Evolutionary conservation across 2,113 vertebrate genomes (phyloP).

Genomic region (Serilophus lunatus): DNA sequence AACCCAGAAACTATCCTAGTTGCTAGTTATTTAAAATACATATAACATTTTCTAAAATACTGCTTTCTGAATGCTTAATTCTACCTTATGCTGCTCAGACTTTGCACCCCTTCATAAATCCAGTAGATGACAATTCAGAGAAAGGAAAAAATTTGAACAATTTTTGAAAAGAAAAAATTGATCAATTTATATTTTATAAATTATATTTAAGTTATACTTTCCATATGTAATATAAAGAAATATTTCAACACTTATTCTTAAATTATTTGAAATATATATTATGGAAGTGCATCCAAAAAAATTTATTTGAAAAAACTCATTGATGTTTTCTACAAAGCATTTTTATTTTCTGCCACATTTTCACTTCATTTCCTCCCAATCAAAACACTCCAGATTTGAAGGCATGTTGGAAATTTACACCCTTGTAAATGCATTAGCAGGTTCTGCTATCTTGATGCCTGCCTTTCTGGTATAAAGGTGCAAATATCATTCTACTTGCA

Average conservation of each 20-base stretch:
- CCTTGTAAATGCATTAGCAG: background rate
- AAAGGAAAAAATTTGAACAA: background rate
- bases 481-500: background rate
- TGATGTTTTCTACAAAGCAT: background rate
- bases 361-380: background rate
- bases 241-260: background rate
- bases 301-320: background rate
- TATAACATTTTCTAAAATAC: background rate
- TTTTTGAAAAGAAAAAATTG: background rate
- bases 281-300: background rate
- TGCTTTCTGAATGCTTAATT: background rate
- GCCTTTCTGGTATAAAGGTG: background rate
- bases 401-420: background rate
- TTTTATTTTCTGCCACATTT: background rate
- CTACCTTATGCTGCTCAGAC: background rate
- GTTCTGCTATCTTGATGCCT: background rate
- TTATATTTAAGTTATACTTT: background rate
- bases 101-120: background rate
- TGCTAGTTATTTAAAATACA: background rate
- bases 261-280: background rate
- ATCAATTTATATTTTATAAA: background rate
- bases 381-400: background rate
- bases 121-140: background rate
- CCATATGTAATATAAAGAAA: background rate
- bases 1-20: background rate